Conservation (phyloP, 1,140 invertebrate species). For the Mamestra configurata region DNA sequence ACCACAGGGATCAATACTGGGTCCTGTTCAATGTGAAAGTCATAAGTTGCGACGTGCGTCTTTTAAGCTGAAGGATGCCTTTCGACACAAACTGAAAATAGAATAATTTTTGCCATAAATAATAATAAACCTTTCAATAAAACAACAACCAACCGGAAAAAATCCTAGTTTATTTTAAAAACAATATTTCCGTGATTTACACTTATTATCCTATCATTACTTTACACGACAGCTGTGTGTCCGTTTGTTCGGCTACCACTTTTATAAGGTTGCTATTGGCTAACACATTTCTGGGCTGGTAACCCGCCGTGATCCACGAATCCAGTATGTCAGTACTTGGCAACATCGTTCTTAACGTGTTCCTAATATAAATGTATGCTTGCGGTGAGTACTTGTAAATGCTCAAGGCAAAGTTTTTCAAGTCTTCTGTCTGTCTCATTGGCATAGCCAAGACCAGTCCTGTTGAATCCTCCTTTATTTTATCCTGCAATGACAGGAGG, state of each 20-base stretch:
- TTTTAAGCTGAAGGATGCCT: too few species aligned
- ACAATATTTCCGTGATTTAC: conserved; percentile 55
- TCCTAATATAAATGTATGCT: conserved; percentile 82
- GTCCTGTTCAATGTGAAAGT: too few species aligned
- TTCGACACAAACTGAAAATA: too few species aligned
- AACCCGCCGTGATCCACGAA: conserved; percentile 74
- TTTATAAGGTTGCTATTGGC: conserved; percentile 75
- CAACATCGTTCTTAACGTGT: conserved; percentile 80
- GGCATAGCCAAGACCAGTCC: conserved; percentile 83
- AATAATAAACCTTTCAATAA: not conserved
- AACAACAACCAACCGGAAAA: conserved; percentile 32
- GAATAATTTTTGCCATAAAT: not conserved
- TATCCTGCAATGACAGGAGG: conserved; percentile 80
- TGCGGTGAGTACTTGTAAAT: conserved; percentile 85
- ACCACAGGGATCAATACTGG: too few species aligned
- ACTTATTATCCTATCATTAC: conserved; percentile 74
- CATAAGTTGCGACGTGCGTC: too few species aligned
- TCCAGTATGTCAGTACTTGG: conserved; percentile 81
- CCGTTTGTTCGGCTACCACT: conserved; percentile 78
- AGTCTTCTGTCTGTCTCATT: conserved; percentile 79
- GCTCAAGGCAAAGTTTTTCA: conserved; percentile 83
- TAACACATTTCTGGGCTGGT: conserved; percentile 76
- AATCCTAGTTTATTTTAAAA: conserved; percentile 58
- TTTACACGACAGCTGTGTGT: conserved; percentile 80
- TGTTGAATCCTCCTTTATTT: conserved; percentile 82